Base-by-base conservation (phyloP, 2,113 vertebrate genomes). In the Neodon shergylaensis region DNA sequence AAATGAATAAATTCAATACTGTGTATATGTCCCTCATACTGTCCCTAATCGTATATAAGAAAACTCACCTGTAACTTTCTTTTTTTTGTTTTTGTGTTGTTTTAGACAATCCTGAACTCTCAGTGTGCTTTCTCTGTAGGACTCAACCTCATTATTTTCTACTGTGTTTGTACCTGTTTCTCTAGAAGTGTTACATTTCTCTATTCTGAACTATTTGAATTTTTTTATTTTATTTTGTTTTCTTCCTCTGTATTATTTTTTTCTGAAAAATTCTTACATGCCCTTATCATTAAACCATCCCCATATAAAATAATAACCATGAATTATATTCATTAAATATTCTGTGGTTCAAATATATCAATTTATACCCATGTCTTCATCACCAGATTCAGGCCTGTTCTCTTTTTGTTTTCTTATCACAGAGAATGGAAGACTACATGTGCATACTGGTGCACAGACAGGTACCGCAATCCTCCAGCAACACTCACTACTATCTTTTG, bases 341-440 rank as follows among this genome's bases (percentile, higher is more conserved):
- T 87, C n/a, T 16, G 7, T 63, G 16, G 13, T 58, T 83, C 68
- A 54, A n/a, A 26, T 16, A 76, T 91, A 73, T 73, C 66, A 72
- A 90, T 78, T 68, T 94, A 4, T 2, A 42, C 68, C 49, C 4
- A 54, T 12, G 3, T 85, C 12, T 33, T 73, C 94, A 63, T 78
- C 17, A 68, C 63, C 21, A 81, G n/a, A 52, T 0, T 8, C 33
- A 36, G 13, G 42, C 24, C 12, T 74, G 2, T 72, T 86, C 0
- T 61, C 26, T 90, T 52, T 12, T 16, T 88, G 12, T 90, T 77
- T 88, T 28, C 28, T 47, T 44, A 66, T 82, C 33, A 52, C 47
- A 76, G 42, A 58, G 77, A 87, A 77, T 91, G 49, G 95, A 90
- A 73, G 1, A 33, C 90, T 44, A 88, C 36, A 31, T 89, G 83